Percentiles rank a stretch among this genome's conserved stretches.
Conservation (phyloP, 2,113 vertebrate genomes). For the Pluvianellus socialis region DNA sequence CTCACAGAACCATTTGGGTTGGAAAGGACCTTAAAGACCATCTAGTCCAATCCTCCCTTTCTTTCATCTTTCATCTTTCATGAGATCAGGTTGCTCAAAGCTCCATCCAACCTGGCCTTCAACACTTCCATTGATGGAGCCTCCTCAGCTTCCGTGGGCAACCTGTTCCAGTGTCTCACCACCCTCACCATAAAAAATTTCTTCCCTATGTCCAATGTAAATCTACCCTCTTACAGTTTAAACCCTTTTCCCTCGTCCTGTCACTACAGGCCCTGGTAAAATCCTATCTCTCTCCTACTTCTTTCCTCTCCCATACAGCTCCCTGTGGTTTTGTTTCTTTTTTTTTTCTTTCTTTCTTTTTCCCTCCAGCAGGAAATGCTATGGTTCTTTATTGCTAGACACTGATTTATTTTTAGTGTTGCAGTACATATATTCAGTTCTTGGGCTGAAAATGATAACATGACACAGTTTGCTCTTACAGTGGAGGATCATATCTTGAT, state of each 20-base stretch:
- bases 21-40: neutral
- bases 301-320: neutral
- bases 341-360: neutral
- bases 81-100: neutral
- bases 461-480: conserved; percentile 3
- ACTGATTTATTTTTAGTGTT: conserved; percentile 10
- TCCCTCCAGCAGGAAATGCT: neutral
- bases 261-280: neutral
- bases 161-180: neutral
- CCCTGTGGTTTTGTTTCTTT: neutral
- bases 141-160: neutral
- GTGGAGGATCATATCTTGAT: neutral
- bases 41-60: neutral
- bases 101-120: rapidly evolving
- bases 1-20: neutral
- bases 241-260: neutral
- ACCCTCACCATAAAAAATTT: neutral
- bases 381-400: neutral
- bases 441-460: neutral
- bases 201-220: neutral
- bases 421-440: neutral
- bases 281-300: neutral
- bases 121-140: neutral
- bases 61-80: neutral
- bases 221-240: neutral